Conservation (phyloP, 2,113 vertebrate genomes). For the Pandion haliaetus region DNA sequence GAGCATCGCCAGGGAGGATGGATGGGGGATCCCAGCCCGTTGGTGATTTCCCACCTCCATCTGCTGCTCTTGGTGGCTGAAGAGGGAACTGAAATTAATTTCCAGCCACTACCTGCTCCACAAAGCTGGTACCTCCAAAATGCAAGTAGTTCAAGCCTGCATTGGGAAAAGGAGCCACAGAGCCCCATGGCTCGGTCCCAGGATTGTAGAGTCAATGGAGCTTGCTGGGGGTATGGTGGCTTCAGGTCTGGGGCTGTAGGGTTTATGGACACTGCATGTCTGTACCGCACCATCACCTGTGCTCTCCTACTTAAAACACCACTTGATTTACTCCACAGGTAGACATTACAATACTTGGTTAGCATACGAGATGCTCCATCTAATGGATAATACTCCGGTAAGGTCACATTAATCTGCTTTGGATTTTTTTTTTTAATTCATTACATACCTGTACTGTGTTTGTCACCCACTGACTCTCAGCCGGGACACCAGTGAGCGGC, state of each 20-base stretch:
- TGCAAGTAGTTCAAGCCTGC: not conserved
- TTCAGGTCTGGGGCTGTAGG: not conserved
- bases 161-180: not conserved
- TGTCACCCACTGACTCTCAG: not conserved
- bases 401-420: not conserved
- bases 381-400: not conserved
- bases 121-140: not conserved
- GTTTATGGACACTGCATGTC: fast-evolving
- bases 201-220: too few species aligned
- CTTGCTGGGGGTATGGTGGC: fast-evolving
- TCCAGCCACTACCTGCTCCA: not conserved
- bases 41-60: not conserved
- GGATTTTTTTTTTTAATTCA: not conserved
- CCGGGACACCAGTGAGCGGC: fast-evolving
- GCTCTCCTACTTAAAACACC: not conserved
- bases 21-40: fast-evolving
- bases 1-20: not conserved
- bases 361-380: fast-evolving
- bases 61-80: not conserved
- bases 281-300: not conserved
- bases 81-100: not conserved
- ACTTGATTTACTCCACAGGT: not conserved
- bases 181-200: not conserved
- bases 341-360: not conserved
- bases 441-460: not conserved